phyloP scores from a whole-genome alignment of 2,113 vertebrate species.

The Suncus etruscus region DNA sequence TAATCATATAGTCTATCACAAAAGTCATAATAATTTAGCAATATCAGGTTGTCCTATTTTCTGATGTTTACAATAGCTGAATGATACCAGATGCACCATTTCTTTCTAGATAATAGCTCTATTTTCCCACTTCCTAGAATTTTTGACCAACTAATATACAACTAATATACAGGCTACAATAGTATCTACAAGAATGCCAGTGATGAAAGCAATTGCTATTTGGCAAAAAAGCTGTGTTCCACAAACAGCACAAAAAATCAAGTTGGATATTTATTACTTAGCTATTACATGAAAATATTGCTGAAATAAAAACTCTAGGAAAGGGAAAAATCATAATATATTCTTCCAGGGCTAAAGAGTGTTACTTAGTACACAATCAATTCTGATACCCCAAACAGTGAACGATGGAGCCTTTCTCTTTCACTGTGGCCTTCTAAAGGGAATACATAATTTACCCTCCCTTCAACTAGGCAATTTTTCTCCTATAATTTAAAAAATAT shows the following conservation, averaged over 20 bases:
- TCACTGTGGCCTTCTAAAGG: slow-evolving; percentile 83
- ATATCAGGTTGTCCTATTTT: neutral
- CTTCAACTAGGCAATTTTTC: slow-evolving; percentile 82
- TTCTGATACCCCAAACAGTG: slow-evolving; percentile 77
- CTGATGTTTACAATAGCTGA: neutral
- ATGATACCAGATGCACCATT: slow-evolving; percentile 59
- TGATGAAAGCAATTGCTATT: slow-evolving; percentile 78
- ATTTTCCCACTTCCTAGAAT: slow-evolving; percentile 73
- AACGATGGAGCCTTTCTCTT: slow-evolving; percentile 79
- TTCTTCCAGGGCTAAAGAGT: slow-evolving; percentile 83
- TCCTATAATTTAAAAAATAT: slow-evolving; percentile 83
- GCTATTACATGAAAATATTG: slow-evolving; percentile 87
- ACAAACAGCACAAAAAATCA: slow-evolving; percentile 81
- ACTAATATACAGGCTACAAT: slow-evolving; percentile 70
- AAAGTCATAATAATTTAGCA: neutral
- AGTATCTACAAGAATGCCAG: slow-evolving; percentile 84
- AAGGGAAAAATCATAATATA: slow-evolving; percentile 77
- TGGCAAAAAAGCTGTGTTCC: slow-evolving; percentile 81
- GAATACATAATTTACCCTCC: slow-evolving; percentile 87
- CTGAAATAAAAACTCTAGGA: slow-evolving; percentile 86
- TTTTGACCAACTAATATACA: slow-evolving; percentile 75
- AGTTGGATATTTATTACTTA: slow-evolving; percentile 85
- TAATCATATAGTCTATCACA: neutral
- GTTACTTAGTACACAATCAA: slow-evolving; percentile 85
- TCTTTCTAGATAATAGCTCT: slow-evolving; percentile 74